Evolutionary conservation across 2,113 vertebrate species (phyloP).

Genomic region (Enhydra lutris): DNA sequence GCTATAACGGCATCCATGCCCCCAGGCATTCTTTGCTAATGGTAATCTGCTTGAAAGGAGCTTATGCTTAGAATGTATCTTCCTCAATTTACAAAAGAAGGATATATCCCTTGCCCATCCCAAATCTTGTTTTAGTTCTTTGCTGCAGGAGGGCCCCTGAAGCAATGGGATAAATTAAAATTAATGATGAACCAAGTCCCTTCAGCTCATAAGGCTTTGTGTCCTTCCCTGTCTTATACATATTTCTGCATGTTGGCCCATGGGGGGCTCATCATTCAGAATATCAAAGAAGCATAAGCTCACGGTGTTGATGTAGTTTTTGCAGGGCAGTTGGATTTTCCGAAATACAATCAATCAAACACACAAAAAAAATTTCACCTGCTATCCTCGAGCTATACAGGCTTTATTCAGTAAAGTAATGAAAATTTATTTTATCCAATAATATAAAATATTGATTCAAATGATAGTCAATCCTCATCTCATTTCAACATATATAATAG

Average conservation of each 20-base stretch:
- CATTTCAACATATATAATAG: background rate
- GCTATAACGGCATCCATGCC: background rate
- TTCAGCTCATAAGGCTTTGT: background rate
- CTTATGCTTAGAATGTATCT: background rate
- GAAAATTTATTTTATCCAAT: slow-evolving; percentile 6
- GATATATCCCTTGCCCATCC: background rate
- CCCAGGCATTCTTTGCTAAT: background rate
- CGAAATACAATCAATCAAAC: background rate
- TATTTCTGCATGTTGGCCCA: background rate
- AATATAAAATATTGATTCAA: background rate
- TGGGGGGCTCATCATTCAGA: background rate
- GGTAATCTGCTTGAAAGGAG: background rate
- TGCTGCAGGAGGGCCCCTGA: background rate
- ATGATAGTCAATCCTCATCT: background rate
- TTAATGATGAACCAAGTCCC: background rate
- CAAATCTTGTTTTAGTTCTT: background rate
- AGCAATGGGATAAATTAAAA: background rate
- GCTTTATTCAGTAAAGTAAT: background rate
- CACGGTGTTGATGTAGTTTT: background rate
- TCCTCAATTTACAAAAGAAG: background rate
- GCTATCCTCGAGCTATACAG: background rate
- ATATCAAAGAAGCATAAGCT: background rate
- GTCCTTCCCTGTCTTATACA: background rate
- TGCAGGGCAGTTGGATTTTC: background rate
- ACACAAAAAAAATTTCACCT: background rate